Conservation (phyloP, 2,797 vertebrate genomes). For the Halcyon badia region DNA sequence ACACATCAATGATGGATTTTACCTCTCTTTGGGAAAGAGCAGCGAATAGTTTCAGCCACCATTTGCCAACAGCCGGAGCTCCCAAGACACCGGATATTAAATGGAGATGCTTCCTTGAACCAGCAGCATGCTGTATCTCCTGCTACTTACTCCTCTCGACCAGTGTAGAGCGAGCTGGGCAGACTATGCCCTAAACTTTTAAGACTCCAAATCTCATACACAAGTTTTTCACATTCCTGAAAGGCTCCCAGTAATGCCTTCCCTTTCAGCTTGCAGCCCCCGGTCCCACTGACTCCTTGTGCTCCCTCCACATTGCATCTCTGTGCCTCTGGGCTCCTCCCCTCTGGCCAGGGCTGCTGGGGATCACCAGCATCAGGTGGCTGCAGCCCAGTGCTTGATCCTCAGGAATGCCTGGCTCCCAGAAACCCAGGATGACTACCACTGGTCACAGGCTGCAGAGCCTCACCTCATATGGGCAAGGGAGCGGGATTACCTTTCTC, state of each 20-base stretch:
- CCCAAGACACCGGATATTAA: not conserved
- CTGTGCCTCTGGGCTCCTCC: rapidly evolving
- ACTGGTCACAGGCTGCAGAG: not conserved
- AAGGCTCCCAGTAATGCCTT: not conserved
- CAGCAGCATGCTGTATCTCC: not conserved
- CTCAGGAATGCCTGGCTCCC: not conserved
- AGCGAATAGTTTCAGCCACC: not conserved
- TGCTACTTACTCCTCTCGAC: rapidly evolving
- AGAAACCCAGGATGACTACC: not conserved
- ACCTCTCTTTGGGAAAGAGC: not conserved
- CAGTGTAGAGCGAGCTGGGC: rapidly evolving
- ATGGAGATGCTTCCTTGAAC: not conserved
- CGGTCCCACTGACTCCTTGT: not conserved
- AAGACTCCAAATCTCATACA: not conserved
- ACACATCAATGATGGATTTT: not conserved
- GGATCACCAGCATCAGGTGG: not conserved
- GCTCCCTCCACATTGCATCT: not conserved
- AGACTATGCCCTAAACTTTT: not conserved
- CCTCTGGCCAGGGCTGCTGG: rapidly evolving
- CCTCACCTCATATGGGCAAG: not conserved
- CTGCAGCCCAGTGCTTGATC: rapidly evolving
- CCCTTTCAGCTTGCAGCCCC: not conserved
- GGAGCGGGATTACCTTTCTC: not conserved
- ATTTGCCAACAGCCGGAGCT: not conserved
- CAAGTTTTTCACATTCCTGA: not conserved